phyloP scores from a whole-genome alignment of 2,113 vertebrate species.

The Eulemur macaco region DNA sequence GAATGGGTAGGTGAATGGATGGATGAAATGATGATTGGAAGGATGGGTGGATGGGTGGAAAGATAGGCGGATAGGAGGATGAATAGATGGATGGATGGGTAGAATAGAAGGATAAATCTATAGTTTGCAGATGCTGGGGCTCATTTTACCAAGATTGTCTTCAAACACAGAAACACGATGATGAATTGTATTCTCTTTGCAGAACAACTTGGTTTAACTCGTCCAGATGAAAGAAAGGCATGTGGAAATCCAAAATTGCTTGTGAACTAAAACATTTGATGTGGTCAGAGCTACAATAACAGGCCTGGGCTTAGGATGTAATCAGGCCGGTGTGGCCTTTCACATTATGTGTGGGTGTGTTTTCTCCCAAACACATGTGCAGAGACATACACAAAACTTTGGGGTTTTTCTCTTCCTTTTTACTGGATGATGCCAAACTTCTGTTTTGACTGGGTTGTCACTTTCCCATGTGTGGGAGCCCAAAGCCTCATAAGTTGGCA shows the following conservation, averaged over 20 bases:
- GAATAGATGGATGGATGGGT: neutral
- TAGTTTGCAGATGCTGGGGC: neutral
- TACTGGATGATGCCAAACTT: conserved; percentile 53
- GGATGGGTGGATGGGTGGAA: neutral
- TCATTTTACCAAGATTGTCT: neutral
- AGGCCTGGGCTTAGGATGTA: neutral
- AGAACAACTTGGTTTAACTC: neutral
- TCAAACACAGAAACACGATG: neutral
- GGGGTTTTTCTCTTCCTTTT: conserved; percentile 47
- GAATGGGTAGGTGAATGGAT: neutral
- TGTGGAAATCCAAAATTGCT: neutral
- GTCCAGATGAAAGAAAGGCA: neutral
- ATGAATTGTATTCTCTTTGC: neutral
- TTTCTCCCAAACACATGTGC: conserved; percentile 60
- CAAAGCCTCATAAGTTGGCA: neutral
- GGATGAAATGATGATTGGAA: neutral
- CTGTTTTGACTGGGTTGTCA: conserved; percentile 66
- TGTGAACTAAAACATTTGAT: neutral
- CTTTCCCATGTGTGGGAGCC: conserved; percentile 52
- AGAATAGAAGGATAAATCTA: neutral
- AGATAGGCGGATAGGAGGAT: neutral
- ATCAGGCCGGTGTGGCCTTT: neutral
- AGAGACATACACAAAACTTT: conserved; percentile 38
- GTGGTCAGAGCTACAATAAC: neutral
- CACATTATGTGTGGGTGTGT: conserved; percentile 22